Evolutionary conservation across 2,888 invertebrate genomes (phyloP).

Genomic region (Drosophila pegasa): DNA sequence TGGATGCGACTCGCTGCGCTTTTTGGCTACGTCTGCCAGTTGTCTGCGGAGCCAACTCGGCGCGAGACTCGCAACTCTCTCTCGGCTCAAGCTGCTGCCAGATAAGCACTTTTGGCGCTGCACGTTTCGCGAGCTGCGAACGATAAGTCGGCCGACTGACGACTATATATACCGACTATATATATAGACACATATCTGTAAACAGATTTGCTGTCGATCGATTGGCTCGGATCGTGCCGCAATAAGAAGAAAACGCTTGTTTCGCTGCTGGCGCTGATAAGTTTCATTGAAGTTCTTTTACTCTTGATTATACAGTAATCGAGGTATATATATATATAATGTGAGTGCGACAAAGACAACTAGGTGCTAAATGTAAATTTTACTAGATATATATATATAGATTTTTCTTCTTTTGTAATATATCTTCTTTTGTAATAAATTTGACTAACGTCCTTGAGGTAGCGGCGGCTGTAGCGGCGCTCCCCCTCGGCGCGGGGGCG

Average conservation of each 20-base stretch:
- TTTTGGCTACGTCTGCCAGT: slow-evolving; percentile 29
- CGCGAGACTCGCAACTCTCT: neutral
- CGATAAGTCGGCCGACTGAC: slow-evolving; percentile 18
- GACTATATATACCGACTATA: neutral
- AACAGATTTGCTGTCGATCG: slow-evolving; percentile 40
- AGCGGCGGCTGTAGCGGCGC: slow-evolving; percentile 77
- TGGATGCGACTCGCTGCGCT: slow-evolving; percentile 12
- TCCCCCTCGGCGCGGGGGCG: too few species aligned
- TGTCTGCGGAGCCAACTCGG: slow-evolving; percentile 26
- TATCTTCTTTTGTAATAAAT: slow-evolving; percentile 50
- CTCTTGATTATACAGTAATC: slow-evolving; percentile 25
- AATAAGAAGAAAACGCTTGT: slow-evolving; percentile 34
- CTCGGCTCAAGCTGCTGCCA: neutral
- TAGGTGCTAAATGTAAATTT: slow-evolving; percentile 59
- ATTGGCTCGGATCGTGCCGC: slow-evolving; percentile 53
- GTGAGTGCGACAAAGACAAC: slow-evolving; percentile 58
- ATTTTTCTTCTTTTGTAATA: slow-evolving; percentile 12
- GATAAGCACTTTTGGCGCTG: slow-evolving; percentile 33
- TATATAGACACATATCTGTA: slow-evolving; percentile 12
- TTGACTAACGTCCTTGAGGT: slow-evolving; percentile 80
- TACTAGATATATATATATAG: slow-evolving; percentile 23
- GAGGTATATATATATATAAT: slow-evolving; percentile 32
- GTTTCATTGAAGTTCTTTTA: slow-evolving; percentile 34
- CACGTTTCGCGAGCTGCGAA: slow-evolving; percentile 19
- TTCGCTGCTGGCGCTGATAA: slow-evolving; percentile 20